Evolutionary conservation across 2,797 vertebrate genomes (phyloP).

Genomic region (Notoglanidium macrostoma): DNA sequence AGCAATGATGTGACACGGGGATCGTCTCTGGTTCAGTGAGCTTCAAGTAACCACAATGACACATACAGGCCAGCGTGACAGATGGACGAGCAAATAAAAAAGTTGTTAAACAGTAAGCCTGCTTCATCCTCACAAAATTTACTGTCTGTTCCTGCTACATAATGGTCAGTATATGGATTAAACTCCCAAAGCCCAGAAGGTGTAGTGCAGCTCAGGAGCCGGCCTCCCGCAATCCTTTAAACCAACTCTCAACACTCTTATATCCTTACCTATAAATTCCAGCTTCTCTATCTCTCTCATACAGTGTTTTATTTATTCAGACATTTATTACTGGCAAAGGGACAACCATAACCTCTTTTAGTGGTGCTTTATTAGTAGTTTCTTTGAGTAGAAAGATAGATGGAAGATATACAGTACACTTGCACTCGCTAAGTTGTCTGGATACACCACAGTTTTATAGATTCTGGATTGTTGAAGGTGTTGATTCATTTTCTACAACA

Average conservation of each 20-base stretch:
- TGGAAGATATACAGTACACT: neutral
- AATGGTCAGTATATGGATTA: constrained; percentile 16
- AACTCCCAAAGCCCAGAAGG: constrained; percentile 41
- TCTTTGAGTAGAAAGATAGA: neutral
- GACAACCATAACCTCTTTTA: neutral
- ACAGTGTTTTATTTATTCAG: constrained; percentile 50
- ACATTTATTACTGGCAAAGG: constrained; percentile 28
- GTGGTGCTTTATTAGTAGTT: neutral
- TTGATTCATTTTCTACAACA: neutral
- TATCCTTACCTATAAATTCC: constrained; percentile 48
- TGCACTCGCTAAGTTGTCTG: neutral
- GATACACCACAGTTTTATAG: neutral
- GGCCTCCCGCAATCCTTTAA: constrained; percentile 36
- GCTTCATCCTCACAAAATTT: constrained; percentile 24
- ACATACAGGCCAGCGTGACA: constrained; percentile 13
- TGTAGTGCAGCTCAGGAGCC: constrained; percentile 34
- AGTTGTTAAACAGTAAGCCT: constrained; percentile 36
- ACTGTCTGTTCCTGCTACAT: constrained; percentile 1
- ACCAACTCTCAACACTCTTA: constrained; percentile 37
- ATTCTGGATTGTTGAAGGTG: neutral
- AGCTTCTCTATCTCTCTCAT: constrained; percentile 20
- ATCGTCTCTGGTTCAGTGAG: constrained; percentile 8
- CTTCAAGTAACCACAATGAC: constrained; percentile 16
- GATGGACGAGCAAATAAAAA: constrained; percentile 19
- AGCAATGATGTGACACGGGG: neutral